Percentiles rank a stretch among this genome's conserved stretches.
phyloP scores from a whole-genome alignment of 1,140 invertebrate species.

The Episyrphus balteatus region DNA sequence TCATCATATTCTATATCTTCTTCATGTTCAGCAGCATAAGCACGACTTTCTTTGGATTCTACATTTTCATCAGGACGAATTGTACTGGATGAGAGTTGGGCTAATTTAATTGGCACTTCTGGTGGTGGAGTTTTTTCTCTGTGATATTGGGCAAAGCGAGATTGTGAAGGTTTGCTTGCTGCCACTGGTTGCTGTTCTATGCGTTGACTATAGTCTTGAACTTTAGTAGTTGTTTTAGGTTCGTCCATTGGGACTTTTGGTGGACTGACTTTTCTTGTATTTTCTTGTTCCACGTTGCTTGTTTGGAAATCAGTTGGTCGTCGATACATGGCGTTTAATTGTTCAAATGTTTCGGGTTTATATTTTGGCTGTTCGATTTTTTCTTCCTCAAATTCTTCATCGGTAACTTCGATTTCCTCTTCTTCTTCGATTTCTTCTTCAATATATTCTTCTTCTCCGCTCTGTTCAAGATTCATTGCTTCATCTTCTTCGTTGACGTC shows the following conservation, averaged over 20 bases:
- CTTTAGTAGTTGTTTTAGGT: neutral
- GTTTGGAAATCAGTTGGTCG: neutral
- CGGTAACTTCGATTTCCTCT: conserved; percentile 33
- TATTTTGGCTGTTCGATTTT: conserved; percentile 36
- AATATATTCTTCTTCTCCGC: conserved; percentile 20
- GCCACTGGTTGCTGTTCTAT: neutral
- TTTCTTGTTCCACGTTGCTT: neutral
- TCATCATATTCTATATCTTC: conserved; percentile 19
- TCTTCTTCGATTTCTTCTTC: conserved; percentile 37
- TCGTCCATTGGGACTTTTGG: neutral
- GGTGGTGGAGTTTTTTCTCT: neutral
- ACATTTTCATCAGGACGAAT: conserved; percentile 1
- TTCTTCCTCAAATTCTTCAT: conserved; percentile 27
- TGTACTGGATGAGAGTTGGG: too few relatives aligned
- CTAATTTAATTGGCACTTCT: neutral
- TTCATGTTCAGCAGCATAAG: conserved; percentile 13
- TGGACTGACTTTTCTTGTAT: neutral
- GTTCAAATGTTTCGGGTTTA: conserved; percentile 30
- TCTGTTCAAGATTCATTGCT: too few relatives aligned
- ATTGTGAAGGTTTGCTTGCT: too few relatives aligned
- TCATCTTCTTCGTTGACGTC: too few relatives aligned
- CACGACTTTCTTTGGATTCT: conserved; percentile 11
- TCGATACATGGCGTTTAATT: conserved; percentile 24
- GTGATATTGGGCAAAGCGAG: conserved; percentile 1
- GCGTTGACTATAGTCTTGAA: neutral